Conservation (phyloP, 1,140 invertebrate genomes). For the Drosophila biarmipes region DNA sequence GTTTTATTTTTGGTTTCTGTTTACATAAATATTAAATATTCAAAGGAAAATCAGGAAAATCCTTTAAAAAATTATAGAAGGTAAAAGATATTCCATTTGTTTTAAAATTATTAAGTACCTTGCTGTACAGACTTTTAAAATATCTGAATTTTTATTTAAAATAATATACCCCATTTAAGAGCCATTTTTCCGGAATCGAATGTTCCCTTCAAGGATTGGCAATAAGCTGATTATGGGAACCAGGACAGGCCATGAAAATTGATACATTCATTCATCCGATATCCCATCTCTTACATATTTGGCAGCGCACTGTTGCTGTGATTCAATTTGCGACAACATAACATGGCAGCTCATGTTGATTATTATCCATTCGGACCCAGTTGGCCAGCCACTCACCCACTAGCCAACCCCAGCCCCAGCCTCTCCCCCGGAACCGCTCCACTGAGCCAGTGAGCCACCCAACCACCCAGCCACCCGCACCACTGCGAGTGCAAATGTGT, state of each 20-base stretch:
- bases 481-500: slow-evolving; percentile 65
- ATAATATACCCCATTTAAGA: too few relatives aligned
- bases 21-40: too few relatives aligned
- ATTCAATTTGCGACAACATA: slow-evolving; percentile 80
- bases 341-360: slow-evolving; percentile 79
- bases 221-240: slow-evolving; percentile 63
- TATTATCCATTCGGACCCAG: slow-evolving; percentile 62
- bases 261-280: slow-evolving; percentile 63
- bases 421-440: slow-evolving; percentile 3
- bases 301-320: slow-evolving; percentile 45
- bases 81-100: too few relatives aligned
- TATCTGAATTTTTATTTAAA: not conserved
- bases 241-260: slow-evolving; percentile 50
- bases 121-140: not conserved
- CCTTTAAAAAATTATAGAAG: too few relatives aligned
- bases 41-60: too few relatives aligned
- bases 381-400: slow-evolving; percentile 23
- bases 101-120: too few relatives aligned
- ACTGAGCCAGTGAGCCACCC: not conserved
- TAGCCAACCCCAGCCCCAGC: not conserved
- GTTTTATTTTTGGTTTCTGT: too few relatives aligned
- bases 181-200: not conserved
- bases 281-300: slow-evolving; percentile 35
- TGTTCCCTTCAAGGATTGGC: not conserved
- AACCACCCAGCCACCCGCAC: slow-evolving; percentile 8